A percentile compares a stretch with the other conserved stretches of the same genome.
Conservation (phyloP, 2,797 vertebrate species). For the Sebastes itinus region DNA sequence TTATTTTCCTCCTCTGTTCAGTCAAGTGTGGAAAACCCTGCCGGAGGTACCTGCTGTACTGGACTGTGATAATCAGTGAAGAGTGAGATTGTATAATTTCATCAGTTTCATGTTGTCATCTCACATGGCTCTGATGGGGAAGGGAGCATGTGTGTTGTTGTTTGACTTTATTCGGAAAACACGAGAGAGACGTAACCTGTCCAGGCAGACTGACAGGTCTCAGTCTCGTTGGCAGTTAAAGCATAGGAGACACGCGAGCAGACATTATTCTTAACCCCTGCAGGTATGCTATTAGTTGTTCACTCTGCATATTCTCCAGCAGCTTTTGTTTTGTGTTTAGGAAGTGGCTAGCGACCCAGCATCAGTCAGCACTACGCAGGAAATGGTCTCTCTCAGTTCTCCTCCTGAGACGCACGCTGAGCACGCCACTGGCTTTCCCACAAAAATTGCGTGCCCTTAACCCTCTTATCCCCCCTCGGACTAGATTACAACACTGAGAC, state of each 20-base stretch:
- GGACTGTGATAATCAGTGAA: not conserved
- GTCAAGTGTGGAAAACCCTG: not conserved
- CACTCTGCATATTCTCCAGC: not conserved
- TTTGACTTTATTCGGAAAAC: conserved; percentile 30
- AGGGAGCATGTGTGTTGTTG: conserved; percentile 25
- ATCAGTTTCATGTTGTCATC: not conserved
- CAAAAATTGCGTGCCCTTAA: conserved; percentile 17
- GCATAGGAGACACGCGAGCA: conserved; percentile 15
- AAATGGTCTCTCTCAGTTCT: conserved; percentile 52
- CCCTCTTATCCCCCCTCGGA: conserved; percentile 5
- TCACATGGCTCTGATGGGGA: conserved; percentile 40
- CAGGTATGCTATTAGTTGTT: conserved; percentile 69
- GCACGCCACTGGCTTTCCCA: conserved; percentile 18
- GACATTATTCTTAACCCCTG: conserved; percentile 65
- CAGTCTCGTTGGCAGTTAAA: conserved; percentile 65
- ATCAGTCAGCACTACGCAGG: conserved; percentile 45
- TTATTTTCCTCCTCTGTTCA: not conserved
- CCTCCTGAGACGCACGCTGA: not conserved
- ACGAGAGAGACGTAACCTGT: conserved; percentile 73
- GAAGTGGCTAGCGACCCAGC: conserved; percentile 36
- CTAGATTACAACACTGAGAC: conserved; percentile 23
- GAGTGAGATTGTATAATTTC: not conserved
- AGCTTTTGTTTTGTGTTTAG: conserved; percentile 38
- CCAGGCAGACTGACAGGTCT: conserved; percentile 83
- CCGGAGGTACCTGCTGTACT: not conserved